Conservation (phyloP, 2,888 invertebrate genomes). For the Cephalotes varians region DNA sequence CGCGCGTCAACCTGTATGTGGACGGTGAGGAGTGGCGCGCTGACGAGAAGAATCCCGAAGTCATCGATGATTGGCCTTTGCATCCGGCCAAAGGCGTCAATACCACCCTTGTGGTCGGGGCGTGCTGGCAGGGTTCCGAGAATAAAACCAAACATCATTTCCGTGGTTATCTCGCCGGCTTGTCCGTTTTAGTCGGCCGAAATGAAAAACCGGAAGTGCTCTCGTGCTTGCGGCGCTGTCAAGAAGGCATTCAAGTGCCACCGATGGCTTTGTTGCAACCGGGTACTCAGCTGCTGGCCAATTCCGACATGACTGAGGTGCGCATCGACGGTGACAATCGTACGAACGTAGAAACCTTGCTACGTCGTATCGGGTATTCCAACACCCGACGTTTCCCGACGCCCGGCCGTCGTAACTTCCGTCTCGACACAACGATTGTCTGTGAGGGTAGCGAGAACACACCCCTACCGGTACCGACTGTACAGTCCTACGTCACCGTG, state of each 20-base stretch:
- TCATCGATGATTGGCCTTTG: conserved; percentile 99
- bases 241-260: conserved; percentile 90
- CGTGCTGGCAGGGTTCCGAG: conserved; percentile 99
- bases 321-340: conserved; percentile 96
- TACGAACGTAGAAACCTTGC: conserved; percentile 94
- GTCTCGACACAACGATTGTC: conserved; percentile 92
- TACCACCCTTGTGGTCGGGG: conserved; percentile 97
- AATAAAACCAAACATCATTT: conserved; percentile 96
- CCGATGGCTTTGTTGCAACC: conserved; percentile 91
- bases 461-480: conserved; percentile 90
- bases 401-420: conserved; percentile 96
- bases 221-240: conserved; percentile 93
- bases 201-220: conserved; percentile 92
- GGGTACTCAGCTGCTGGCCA: conserved; percentile 92
- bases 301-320: conserved; percentile 94
- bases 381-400: conserved; percentile 97
- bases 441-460: conserved; percentile 92
- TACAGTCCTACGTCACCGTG: conserved; percentile 95
- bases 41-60: conserved; percentile 95
- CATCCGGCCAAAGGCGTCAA: conserved; percentile 98
- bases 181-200: conserved; percentile 92
- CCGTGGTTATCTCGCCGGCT: conserved; percentile 95
- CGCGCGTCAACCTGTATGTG: conserved; percentile 94
- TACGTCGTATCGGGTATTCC: conserved; percentile 95
- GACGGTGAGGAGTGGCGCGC: conserved; percentile 92